phyloP scores from a whole-genome alignment of 2,888 invertebrate genomes.

The Altica lythri region DNA sequence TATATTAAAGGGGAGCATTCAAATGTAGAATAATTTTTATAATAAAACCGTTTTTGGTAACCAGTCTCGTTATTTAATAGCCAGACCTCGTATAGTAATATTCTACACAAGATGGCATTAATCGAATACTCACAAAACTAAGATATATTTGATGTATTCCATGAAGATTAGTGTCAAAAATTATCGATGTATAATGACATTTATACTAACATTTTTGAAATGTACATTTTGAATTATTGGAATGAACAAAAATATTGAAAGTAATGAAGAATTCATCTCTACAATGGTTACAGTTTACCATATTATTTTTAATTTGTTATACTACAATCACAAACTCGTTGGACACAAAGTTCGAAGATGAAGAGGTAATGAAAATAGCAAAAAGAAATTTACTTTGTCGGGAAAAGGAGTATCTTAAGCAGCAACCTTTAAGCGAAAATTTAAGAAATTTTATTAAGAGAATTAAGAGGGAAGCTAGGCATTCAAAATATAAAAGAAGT shows the following conservation, averaged over 20 bases:
- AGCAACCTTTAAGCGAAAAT: constrained; percentile 29
- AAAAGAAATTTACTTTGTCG: constrained; percentile 28
- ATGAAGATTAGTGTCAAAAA: too few species aligned
- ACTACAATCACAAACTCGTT: not conserved
- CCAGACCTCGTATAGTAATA: too few species aligned
- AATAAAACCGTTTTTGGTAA: too few species aligned
- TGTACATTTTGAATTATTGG: not conserved
- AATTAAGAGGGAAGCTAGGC: constrained; percentile 13
- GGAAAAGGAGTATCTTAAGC: constrained; percentile 29
- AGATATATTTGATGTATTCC: too few species aligned
- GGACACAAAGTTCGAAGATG: not conserved
- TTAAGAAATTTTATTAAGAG: constrained; percentile 30
- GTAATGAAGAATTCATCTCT: not conserved
- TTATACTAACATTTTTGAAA: too few species aligned
- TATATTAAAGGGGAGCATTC: too few species aligned
- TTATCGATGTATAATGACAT: too few species aligned
- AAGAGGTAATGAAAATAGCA: constrained; percentile 12
- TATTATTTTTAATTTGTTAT: not conserved
- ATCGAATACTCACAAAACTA: too few species aligned
- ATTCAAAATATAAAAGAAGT: not conserved
- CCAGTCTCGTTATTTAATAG: too few species aligned
- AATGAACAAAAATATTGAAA: not conserved
- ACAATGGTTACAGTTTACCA: not conserved
- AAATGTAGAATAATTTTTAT: too few species aligned
- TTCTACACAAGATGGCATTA: too few species aligned